Base-by-base conservation (phyloP, 2,113 vertebrate species). In the Lota lota region DNA sequence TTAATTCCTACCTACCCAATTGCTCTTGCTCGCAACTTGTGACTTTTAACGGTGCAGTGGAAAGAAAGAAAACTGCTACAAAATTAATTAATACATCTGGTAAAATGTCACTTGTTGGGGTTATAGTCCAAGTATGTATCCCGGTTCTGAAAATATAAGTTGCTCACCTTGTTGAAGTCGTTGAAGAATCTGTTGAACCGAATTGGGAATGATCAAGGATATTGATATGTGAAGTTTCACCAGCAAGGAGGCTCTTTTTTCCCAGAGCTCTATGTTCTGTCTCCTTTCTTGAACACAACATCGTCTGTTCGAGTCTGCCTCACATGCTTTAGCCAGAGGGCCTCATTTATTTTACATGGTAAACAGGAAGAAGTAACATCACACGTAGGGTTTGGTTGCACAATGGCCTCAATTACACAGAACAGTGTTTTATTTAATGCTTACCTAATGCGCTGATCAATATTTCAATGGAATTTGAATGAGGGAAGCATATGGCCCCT, bases 301-400 rank as follows among this genome's bases (percentile, higher is more conserved):
- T 66, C 76, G 80, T 82, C 79, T 88, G 83, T 89, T 76, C 73
- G 63, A 79, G 63, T 76, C 60, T 24, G 33, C 82, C 86, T 88
- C 86, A 88, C 86, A 86, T 88, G 80, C 76, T 81, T 73, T 73
- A 68, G 78, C 86, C 74, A 77, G 74, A 79, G 84, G 87, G 65
- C 70, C 71, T 88, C 81, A 80, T 91, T 79, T 70, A 84, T 86
- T 79, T 85, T 88, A 88, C 74, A 89, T 85, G 68, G 76, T 72
- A 86, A 83, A 88, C 84, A 89, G 81, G 81, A 87, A 88, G 70
- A 88, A 88, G 68, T 61, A 69, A 75, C 68, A 69, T 63, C 1
- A 33, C 70, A 73, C 69, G 74, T 33, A 66, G 73, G 80, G 70
- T 74, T 83, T 71, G 78, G 73, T 88, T 89, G 72, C 83, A 85